Base-by-base conservation (phyloP, 2,797 vertebrate genomes). In the Varecia variegata region DNA sequence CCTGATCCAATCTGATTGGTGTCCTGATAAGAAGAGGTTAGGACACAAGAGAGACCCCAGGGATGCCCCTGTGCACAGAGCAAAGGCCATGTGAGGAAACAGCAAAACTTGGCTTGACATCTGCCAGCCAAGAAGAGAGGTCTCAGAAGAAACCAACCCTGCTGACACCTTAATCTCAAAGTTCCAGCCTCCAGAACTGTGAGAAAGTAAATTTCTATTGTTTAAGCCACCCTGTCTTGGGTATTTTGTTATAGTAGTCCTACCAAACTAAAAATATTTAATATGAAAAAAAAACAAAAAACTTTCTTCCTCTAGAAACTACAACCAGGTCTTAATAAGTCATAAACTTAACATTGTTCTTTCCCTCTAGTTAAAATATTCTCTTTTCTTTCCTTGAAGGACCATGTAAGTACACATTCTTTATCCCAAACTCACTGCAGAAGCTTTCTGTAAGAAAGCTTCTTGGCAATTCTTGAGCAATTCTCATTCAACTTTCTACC, bases 351-450 rank as follows among this genome's bases (percentile, higher is more conserved):
- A 27, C n/a, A 21, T 40, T 76, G 21, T 23, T 68, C 58, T 52
- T 50, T 45, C 23, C 32, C 7, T 86, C 14, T n/a, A 32, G 13
- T 74, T 30, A 50, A 84, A 58, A 23, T 25, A 25, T 79, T 25
- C 32, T 50, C 32, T 67, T 85, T 45, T 32, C 12, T 92, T 54
- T 95, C 68, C 38, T 47, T 17, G 30, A 92, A 74, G 20, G 17
- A 76, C 21, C 30, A 23, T 35, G 23, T 32, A 87, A 58, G 9
- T 7, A 54, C 8, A 88, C 4, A 30, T 45, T 58, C 25, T 83
- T 60, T 56, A 81, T 45, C 14, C 27, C 40, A 80, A 62, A 50
- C 2, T 15, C 43, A 60, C 1, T 58, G 18, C 20, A 40, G 38
- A 88, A 77, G 10, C 4, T 50, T 87, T 84, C 58, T 79, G 71